A percentile compares a stretch with the other conserved stretches of the same genome.
Evolutionary conservation across 2,113 vertebrate genomes (phyloP).

Genomic region (Antechinus flavipes): DNA sequence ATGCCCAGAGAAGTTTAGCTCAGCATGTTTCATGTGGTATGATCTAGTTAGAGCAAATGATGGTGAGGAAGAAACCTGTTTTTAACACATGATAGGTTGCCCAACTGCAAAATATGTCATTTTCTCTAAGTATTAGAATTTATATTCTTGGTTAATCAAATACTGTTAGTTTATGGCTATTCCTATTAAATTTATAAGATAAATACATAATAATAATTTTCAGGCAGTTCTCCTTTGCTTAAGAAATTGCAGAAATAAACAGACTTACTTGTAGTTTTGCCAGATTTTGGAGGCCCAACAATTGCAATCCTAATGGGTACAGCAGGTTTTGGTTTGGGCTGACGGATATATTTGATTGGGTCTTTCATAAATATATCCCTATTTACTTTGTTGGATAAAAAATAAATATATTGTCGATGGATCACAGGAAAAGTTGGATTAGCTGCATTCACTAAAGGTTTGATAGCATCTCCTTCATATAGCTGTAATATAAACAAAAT

Average conservation of each 20-base stretch:
- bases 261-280: conserved; percentile 93
- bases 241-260: not conserved
- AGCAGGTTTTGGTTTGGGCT: conserved; percentile 87
- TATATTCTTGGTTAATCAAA: not conserved
- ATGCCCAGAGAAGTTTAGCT: no score
- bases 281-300: conserved; percentile 94
- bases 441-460: conserved; percentile 83
- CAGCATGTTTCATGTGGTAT: not conserved
- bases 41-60: not conserved
- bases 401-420: conserved; percentile 94
- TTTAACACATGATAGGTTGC: not conserved
- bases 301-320: conserved; percentile 91
- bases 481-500: conserved; percentile 82
- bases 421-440: conserved; percentile 87
- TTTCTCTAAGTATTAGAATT: not conserved
- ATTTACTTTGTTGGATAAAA: conserved; percentile 92
- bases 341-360: conserved; percentile 93
- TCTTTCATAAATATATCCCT: conserved; percentile 91
- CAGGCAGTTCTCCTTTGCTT: conserved; percentile 1
- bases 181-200: not conserved
- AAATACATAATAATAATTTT: not conserved
- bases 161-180: not conserved
- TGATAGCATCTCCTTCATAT: conserved; percentile 90
- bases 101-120: not conserved
- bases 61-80: not conserved